Conservation (phyloP, 2,797 vertebrate species). For the Pteropus rufus region DNA sequence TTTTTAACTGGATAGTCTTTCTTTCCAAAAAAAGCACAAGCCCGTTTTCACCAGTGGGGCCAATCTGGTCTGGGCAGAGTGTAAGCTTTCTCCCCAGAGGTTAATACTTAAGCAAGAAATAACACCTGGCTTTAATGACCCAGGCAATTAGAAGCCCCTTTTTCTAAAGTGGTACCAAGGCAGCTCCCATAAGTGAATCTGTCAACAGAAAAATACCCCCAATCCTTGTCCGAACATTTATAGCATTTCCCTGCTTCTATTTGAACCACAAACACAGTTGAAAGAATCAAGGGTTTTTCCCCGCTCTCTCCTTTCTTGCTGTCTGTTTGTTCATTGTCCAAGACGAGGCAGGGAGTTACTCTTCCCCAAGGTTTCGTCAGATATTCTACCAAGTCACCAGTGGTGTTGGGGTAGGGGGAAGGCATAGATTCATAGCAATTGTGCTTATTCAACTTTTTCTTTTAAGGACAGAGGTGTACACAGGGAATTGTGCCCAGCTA, state of each 20-base stretch:
- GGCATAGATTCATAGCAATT: background rate
- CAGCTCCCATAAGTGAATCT: background rate
- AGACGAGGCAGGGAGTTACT: background rate
- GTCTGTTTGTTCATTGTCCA: background rate
- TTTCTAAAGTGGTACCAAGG: background rate
- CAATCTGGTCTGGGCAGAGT: background rate
- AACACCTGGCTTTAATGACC: slow-evolving; percentile 16
- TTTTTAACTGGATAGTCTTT: background rate
- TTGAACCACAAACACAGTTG: background rate
- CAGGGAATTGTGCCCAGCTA: background rate
- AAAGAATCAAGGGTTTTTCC: background rate
- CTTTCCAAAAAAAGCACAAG: background rate
- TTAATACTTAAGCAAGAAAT: background rate
- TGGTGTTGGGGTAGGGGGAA: background rate
- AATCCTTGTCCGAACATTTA: background rate
- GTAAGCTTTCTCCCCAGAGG: background rate
- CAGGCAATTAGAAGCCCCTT: background rate
- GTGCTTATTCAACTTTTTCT: background rate
- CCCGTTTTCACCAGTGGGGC: background rate
- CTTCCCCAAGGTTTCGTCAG: background rate
- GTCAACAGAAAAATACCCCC: background rate
- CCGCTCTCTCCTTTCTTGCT: background rate
- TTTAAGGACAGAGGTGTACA: background rate
- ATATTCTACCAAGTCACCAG: background rate
- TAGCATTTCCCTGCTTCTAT: background rate